These are phyloP conservation scores for Arothron firmamentum DNA, from an alignment of 2,113 vertebrate genomes.

Conservation along the genomic window DNA sequence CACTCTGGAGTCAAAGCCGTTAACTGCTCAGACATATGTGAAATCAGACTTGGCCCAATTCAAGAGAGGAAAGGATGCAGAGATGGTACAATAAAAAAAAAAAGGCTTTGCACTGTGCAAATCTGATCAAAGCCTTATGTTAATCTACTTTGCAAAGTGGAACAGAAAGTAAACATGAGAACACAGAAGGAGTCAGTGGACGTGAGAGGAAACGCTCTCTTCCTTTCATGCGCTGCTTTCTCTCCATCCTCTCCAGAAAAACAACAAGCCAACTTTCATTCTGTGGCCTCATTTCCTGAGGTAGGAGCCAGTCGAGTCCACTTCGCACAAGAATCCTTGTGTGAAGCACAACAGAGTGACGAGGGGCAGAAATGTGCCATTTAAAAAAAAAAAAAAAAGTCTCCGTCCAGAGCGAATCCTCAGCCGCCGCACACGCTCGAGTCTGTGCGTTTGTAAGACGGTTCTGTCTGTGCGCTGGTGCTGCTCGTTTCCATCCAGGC, in stretches of 20 bases:
- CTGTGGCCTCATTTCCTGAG: too few species aligned
- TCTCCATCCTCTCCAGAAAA: too few species aligned
- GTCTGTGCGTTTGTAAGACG: too few species aligned
- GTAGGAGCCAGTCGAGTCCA: too few species aligned
- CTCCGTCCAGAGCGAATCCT: too few species aligned
- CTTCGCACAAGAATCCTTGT: too few species aligned
- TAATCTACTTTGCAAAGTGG: slow-evolving; percentile 31
- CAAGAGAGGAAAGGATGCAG: slow-evolving; percentile 31
- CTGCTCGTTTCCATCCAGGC: background rate
- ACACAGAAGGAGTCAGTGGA: background rate
- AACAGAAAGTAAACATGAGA: slow-evolving; percentile 22
- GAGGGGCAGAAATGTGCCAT: too few species aligned
- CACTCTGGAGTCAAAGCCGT: slow-evolving; percentile 43
- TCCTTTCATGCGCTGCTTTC: background rate
- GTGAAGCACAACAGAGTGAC: too few species aligned
- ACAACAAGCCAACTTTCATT: too few species aligned
- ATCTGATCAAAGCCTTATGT: slow-evolving; percentile 56
- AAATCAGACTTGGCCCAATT: slow-evolving; percentile 53
- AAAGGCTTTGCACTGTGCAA: slow-evolving; percentile 37
- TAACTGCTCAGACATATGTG: slow-evolving; percentile 44
- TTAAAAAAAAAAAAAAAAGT: too few species aligned
- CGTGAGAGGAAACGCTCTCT: background rate
- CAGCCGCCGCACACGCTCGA: too few species aligned
- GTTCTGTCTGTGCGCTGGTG: too few species aligned
- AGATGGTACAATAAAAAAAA: slow-evolving; percentile 6